Evolutionary conservation across 1,140 invertebrate species (phyloP), one percentile per base, ranked within the genome.

Genomic region (Pygmarrhopalites habei): DNA sequence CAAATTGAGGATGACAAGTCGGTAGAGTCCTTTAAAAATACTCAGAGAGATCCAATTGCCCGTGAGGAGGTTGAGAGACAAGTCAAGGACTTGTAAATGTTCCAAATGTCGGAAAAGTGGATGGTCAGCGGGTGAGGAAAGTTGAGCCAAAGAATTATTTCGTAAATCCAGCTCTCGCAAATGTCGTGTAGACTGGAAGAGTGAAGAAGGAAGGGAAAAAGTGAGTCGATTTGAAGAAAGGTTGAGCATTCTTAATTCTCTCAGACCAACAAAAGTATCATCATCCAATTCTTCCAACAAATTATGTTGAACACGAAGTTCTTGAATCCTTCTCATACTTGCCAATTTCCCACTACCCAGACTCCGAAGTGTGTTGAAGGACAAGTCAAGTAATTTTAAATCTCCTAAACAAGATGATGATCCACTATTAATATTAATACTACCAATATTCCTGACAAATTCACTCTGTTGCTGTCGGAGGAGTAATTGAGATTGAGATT

Each of bases 41-140:
- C 88, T 85, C 21, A 83, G 79, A 72, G 87, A 87, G 29, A 87
- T 84, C 73, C 85, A 89, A 68, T 85, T 85, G 87, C 82, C 87
- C 53, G 85, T 85, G 19, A 95, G 74, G 70, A 85, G 80, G 74
- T 93, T 92, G 64, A 78, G 74, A 21, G 86, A 86, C 32, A 92
- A 76, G 75, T 93, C 88, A 35, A 94, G 77, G 19, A 83, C 79
- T 74, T 86, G 82, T 26, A 95, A 77, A 70, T 88, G 82, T 63
- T 86, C 83, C 62, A 94, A 79, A 15, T 83, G 82, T 67, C 85
- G 83, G 65, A 92, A 81, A 17, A 91, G 72, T 1, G 87, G 86
- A n/a, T n/a, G n/a, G n/a, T n/a, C n/a, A n/a, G n/a, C n/a, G n/a
- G n/a, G n/a, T n/a, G n/a, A n/a, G 3, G 86, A 86, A 19, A 91